phyloP scores from a whole-genome alignment of 2,888 invertebrate genomes.

The Leptarthrus brevirostris region DNA sequence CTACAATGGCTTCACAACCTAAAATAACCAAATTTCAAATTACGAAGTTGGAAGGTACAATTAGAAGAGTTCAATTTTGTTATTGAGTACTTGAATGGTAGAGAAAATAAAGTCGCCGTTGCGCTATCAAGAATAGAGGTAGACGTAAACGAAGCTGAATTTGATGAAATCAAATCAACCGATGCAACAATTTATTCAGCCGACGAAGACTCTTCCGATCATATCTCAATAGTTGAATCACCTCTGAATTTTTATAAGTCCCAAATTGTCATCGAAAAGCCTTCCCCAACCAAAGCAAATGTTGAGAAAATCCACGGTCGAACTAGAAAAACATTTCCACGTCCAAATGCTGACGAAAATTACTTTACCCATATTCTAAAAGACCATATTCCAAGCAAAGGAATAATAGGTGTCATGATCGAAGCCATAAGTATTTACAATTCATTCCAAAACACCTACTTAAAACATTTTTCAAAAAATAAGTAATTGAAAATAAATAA shows the following conservation, averaged over 20 bases:
- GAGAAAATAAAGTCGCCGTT: too few relatives aligned
- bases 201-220: constrained; percentile 25
- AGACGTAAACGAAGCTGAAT: background rate
- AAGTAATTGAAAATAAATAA: constrained; percentile 5
- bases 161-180: background rate
- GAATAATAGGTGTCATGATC: constrained; percentile 28
- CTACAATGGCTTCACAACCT: constrained; percentile 49
- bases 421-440: constrained; percentile 9
- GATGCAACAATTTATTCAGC: constrained; percentile 50
- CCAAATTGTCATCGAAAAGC: constrained; percentile 13
- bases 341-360: constrained; percentile 1
- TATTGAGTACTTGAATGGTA: constrained; percentile 54
- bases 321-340: constrained; percentile 20
- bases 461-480: too few relatives aligned
- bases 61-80: constrained; percentile 48
- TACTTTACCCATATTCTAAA: constrained; percentile 34
- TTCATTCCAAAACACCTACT: too few relatives aligned
- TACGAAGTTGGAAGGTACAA: constrained; percentile 34
- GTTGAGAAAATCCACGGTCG: background rate
- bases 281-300: too few relatives aligned
- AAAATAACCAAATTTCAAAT: constrained; percentile 50
- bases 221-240: constrained; percentile 52
- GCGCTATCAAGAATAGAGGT: constrained; percentile 30
- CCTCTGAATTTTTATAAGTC: constrained; percentile 28
- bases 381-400: constrained; percentile 23